phyloP scores from a whole-genome alignment of 2,113 vertebrate species.

The Thinocorus orbignyianus region DNA sequence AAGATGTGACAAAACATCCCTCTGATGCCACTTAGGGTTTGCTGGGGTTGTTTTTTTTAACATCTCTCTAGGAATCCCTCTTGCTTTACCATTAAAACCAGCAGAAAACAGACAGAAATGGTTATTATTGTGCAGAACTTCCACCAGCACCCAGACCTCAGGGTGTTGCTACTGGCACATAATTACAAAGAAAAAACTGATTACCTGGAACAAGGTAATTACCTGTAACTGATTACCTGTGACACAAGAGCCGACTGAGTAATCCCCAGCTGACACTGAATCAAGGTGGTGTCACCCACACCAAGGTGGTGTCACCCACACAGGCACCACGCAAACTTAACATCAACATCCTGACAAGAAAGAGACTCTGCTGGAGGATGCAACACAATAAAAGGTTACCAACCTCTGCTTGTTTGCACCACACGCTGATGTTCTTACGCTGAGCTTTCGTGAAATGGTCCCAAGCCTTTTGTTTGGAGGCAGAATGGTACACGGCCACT shows the following conservation, averaged over 20 bases:
- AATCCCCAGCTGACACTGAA: constrained; percentile 41
- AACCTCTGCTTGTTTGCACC: constrained; percentile 99
- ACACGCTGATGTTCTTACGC: constrained; percentile 98
- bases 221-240: constrained; percentile 60
- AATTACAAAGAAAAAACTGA: neutral
- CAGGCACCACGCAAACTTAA: constrained; percentile 49
- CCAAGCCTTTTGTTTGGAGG: constrained; percentile 99
- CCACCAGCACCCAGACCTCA: neutral
- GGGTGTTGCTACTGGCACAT: neutral
- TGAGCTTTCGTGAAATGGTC: constrained; percentile 99
- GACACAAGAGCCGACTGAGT: constrained; percentile 19
- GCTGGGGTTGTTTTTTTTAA: neutral
- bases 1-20: neutral
- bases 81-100: neutral
- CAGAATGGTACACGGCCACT: constrained; percentile 98
- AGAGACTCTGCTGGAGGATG: constrained; percentile 47
- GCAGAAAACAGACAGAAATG: neutral
- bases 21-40: neutral
- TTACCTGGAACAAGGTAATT: constrained; percentile 53
- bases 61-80: neutral
- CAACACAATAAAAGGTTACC: constrained; percentile 78
- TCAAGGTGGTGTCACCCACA: constrained; percentile 32
- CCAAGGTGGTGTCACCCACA: constrained; percentile 30
- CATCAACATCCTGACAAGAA: constrained; percentile 71
- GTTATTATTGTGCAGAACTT: neutral